phyloP scores from a whole-genome alignment of 2,888 invertebrate genomes.

The Anoncus sp. region DNA sequence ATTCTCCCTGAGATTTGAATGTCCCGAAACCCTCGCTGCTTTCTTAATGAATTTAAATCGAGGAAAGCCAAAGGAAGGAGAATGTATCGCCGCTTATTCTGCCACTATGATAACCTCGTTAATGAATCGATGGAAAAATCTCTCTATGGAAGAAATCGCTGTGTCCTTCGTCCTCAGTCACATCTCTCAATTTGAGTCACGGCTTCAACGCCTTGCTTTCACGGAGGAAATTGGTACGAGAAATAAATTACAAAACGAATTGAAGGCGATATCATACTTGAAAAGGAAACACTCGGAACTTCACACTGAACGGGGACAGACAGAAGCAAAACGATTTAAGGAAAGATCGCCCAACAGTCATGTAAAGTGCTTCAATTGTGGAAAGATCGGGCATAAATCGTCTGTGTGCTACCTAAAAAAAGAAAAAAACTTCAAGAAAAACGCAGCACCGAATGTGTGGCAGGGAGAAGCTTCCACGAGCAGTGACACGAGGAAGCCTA shows the following conservation, averaged over 20 bases:
- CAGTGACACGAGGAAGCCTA: background rate
- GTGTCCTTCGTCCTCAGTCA: background rate
- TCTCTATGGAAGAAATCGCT: background rate
- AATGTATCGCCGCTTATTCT: slow-evolving; percentile 10
- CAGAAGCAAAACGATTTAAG: slow-evolving; percentile 2
- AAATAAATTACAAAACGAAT: slow-evolving; percentile 11
- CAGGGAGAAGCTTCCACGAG: background rate
- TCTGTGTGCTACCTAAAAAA: background rate
- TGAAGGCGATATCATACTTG: slow-evolving; percentile 4
- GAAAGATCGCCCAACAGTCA: background rate
- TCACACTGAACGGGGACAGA: background rate
- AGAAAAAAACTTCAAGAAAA: background rate
- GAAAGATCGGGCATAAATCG: slow-evolving; percentile 10
- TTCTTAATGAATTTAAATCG: background rate
- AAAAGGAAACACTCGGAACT: slow-evolving; percentile 2
- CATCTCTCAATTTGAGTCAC: slow-evolving; percentile 7
- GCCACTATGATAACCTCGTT: background rate
- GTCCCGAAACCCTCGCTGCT: background rate
- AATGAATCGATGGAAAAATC: slow-evolving; percentile 5
- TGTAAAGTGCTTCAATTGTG: background rate
- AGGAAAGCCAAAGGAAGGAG: slow-evolving; percentile 1
- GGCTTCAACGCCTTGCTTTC: background rate
- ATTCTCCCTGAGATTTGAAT: slow-evolving; percentile 1
- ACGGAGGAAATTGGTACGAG: background rate
- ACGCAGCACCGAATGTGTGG: background rate